Conservation (phyloP, 2,888 invertebrate genomes). For the Thereva unica region DNA sequence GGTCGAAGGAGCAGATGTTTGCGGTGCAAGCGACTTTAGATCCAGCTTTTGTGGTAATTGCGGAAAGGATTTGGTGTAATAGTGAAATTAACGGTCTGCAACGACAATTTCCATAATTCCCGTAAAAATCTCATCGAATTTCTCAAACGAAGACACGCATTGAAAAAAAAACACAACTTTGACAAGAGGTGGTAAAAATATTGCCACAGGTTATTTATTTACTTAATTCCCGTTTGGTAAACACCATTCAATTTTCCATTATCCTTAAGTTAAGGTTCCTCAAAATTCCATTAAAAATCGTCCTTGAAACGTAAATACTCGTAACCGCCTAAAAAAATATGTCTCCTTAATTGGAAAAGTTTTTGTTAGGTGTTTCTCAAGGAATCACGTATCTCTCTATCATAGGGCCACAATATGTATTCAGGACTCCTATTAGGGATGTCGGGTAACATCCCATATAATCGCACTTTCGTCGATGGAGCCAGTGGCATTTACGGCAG, state of each 20-base stretch:
- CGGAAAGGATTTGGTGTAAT: no score
- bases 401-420: conserved; percentile 13
- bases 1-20: no score
- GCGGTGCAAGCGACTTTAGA: no score
- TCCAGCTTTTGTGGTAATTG: no score
- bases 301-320: conserved; percentile 12
- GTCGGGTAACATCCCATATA: not conserved
- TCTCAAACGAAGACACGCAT: no score
- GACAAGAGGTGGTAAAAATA: no score
- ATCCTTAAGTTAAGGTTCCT: not conserved
- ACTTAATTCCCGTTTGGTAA: not conserved
- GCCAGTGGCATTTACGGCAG: not conserved
- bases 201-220: no score
- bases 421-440: not conserved
- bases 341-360: conserved; percentile 24
- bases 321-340: conserved; percentile 15
- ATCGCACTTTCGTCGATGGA: no score
- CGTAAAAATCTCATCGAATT: no score
- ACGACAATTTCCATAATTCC: no score
- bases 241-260: conserved; percentile 23
- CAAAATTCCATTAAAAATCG: conserved; percentile 4
- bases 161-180: no score
- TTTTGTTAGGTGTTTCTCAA: not conserved
- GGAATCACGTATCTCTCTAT: conserved; percentile 19
- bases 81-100: no score